Evolutionary conservation across 2,888 invertebrate species (phyloP).

Genomic region (Scaptomyza cyrtandrae): DNA sequence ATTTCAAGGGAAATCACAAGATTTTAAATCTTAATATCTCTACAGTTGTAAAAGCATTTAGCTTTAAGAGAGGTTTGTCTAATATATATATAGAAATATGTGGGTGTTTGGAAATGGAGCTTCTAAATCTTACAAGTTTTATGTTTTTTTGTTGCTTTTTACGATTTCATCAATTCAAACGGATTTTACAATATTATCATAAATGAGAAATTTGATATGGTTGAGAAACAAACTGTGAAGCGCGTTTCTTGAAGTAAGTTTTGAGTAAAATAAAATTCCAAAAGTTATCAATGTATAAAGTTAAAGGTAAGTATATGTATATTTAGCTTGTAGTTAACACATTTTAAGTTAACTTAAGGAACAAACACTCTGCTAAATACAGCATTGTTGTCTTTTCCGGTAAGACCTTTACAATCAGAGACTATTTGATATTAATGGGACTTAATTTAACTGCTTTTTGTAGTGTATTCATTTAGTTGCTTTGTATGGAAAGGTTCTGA

Average conservation of each 20-base stretch:
- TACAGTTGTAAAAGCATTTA: not conserved
- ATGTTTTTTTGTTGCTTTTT: conserved; percentile 3
- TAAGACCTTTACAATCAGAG: not conserved
- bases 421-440: not conserved
- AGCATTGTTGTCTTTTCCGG: not conserved
- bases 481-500: not conserved
- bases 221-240: not conserved
- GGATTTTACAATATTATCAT: conserved; percentile 6
- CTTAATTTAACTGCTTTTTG: conserved; percentile 1
- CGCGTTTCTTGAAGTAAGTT: not conserved
- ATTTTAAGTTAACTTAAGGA: no score
- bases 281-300: no score
- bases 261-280: no score
- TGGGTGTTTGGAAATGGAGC: not conserved
- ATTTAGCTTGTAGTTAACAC: no score
- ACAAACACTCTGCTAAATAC: no score
- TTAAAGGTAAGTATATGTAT: no score
- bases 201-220: conserved; percentile 1
- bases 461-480: conserved; percentile 33
- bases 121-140: conserved; percentile 3
- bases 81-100: not conserved
- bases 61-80: not conserved
- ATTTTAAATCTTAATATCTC: conserved; percentile 7
- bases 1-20: conserved; percentile 29
- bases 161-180: conserved; percentile 4